phyloP scores from a whole-genome alignment of 2,888 invertebrate species.

The Heteromurus nitidus region DNA sequence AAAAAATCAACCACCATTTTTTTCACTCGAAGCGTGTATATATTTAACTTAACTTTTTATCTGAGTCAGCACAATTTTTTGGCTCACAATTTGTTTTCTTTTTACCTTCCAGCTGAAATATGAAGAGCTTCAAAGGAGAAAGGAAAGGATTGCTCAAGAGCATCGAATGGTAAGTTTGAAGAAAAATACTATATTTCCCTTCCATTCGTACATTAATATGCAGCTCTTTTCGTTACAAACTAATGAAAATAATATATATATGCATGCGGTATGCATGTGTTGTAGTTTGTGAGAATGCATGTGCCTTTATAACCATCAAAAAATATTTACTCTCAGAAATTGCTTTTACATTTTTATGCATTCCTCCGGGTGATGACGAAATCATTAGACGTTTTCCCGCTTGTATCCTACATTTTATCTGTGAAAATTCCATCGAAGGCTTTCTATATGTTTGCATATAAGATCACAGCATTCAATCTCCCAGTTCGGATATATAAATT shows the following conservation, averaged over 20 bases:
- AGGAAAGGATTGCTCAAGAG: conserved; percentile 71
- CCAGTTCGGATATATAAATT: no score
- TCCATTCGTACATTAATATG: no score
- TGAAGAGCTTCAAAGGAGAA: conserved; percentile 71
- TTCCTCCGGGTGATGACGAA: no score
- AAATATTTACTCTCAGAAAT: conserved; percentile 19
- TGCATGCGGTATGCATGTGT: background rate
- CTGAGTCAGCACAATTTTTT: conserved; percentile 9
- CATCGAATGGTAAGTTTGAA: conserved; percentile 71
- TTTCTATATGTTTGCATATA: no score
- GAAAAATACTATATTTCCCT: no score
- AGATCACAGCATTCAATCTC: no score
- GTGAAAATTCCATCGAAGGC: no score
- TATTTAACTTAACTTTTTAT: background rate
- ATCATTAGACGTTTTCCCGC: no score
- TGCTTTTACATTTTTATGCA: background rate
- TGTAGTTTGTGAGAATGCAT: no score
- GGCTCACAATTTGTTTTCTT: conserved; percentile 23
- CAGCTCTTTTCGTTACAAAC: no score
- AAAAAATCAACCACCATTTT: no score
- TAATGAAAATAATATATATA: background rate
- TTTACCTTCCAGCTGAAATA: conserved; percentile 70
- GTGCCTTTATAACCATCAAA: background rate
- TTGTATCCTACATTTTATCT: no score
- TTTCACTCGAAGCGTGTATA: background rate